Percentiles rank a stretch among this genome's conserved stretches.
phyloP scores from a whole-genome alignment of 2,113 vertebrate genomes.

The Dendrocopos noguchii region DNA sequence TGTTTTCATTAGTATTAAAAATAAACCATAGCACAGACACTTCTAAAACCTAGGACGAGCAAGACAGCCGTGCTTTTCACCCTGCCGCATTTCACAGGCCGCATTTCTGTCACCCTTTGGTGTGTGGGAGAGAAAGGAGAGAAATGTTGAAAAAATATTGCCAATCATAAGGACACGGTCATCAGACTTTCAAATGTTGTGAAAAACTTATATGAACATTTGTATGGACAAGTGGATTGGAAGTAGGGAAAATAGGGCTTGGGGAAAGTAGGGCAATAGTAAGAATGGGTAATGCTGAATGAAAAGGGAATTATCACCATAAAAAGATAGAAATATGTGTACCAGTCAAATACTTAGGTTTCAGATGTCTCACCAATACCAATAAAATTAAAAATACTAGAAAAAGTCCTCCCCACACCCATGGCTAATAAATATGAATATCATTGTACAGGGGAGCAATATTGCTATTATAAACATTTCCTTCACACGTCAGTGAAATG shows the following conservation, averaged over 20 bases:
- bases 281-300: neutral
- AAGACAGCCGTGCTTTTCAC: accelerated
- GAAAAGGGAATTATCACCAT: neutral
- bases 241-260: neutral
- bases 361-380: neutral
- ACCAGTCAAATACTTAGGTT: neutral
- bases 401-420: neutral
- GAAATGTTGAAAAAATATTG: neutral
- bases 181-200: neutral
- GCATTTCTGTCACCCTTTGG: accelerated
- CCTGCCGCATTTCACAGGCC: accelerated
- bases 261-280: neutral
- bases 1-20: neutral
- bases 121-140: neutral
- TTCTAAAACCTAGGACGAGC: neutral
- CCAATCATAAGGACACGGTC: neutral
- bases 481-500: neutral
- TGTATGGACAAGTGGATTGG: neutral
- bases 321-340: neutral
- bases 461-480: neutral
- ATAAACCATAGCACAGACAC: neutral
- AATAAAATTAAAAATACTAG: neutral
- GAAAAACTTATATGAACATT: too few species aligned
- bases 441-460: neutral
- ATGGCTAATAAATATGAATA: neutral